phyloP scores from a whole-genome alignment of 1,140 invertebrate genomes.

The Lasaia peninsularis region DNA sequence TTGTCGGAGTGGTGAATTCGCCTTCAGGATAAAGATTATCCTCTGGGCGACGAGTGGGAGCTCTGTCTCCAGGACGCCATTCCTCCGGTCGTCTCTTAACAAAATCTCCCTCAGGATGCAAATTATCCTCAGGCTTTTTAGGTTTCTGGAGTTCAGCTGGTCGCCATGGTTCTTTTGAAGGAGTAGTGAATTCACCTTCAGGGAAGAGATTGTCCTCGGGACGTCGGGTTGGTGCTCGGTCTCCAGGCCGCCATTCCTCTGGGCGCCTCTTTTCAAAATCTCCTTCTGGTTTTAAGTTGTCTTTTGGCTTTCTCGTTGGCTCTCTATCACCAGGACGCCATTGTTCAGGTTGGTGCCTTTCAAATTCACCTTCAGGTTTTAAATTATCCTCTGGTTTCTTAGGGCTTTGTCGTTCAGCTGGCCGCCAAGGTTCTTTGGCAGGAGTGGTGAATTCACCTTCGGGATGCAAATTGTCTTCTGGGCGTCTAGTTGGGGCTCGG shows the following conservation, averaged over 20 bases:
- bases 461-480: too few relatives aligned
- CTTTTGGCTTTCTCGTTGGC: conserved; percentile 58
- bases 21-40: conserved; percentile 80
- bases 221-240: conserved; percentile 49
- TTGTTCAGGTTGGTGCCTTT: conserved; percentile 49
- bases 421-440: conserved; percentile 54
- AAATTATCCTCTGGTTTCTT: conserved; percentile 70
- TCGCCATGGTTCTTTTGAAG: conserved; percentile 72
- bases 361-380: conserved; percentile 33
- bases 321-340: conserved; percentile 49
- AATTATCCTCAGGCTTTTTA: conserved; percentile 70
- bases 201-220: conserved; percentile 40
- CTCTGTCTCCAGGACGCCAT: conserved; percentile 76
- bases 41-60: conserved; percentile 68
- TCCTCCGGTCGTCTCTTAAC: conserved; percentile 62
- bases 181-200: not conserved
- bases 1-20: conserved; percentile 76
- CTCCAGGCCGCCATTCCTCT: conserved; percentile 72
- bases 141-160: conserved; percentile 39
- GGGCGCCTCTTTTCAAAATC: conserved; percentile 30
- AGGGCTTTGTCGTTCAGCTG: conserved; percentile 58
- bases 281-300: conserved; percentile 55
- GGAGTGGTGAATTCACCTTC: conserved; percentile 23
- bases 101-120: conserved; percentile 80
- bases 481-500: too few relatives aligned